Evolutionary conservation across 2,888 invertebrate genomes (phyloP), one percentile per base, ranked within the genome.

Genomic region (Thera obeliscata): DNA sequence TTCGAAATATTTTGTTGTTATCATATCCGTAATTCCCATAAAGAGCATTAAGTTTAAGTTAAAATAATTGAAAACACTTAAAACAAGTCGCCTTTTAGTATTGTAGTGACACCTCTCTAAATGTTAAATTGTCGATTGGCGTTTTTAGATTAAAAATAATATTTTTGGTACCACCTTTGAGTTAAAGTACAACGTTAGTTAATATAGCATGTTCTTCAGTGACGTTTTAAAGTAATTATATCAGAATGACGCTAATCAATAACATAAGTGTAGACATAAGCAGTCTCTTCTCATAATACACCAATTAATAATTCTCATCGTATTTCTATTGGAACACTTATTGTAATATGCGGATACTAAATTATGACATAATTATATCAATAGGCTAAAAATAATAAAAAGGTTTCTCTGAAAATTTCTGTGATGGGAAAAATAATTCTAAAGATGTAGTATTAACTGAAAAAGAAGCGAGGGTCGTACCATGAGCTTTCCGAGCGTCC

Each of bases 101-200:
- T 91, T 89, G 84, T 87, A 85, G 85, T 86, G 84, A 86, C 88
- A 87, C 86, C 87, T 89, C 85, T 88, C 83, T 87, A 86, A 87
- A 87, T 72, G 50, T 68, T 79, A 86, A 85, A 85, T 81, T 81
- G 81, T 85, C 79, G 81, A 90, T 92, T 90, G 91, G 90, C 89
- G 87, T 88, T 89, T 87, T 78, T 81, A 82, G 82, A 81, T 84
- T 81, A 83, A 85, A 88, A 86, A 82, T 85, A 86, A 90, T 90
- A 90, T 91, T 89, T 89, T 90, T 91, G 90, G 90, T 91, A 91
- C 91, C 91, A 91, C 91, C 92, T 92, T 92, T 93, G 88, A 89
- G 88, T 92, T 91, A 91, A 91, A 93, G 93, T 93, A 92, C 93
- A 93, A 93, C 85, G 86, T 92, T 64, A 92, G 91, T 87, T 91